Base-by-base conservation (phyloP, 2,797 vertebrate genomes). In the Heteromormyrus szaboi region DNA sequence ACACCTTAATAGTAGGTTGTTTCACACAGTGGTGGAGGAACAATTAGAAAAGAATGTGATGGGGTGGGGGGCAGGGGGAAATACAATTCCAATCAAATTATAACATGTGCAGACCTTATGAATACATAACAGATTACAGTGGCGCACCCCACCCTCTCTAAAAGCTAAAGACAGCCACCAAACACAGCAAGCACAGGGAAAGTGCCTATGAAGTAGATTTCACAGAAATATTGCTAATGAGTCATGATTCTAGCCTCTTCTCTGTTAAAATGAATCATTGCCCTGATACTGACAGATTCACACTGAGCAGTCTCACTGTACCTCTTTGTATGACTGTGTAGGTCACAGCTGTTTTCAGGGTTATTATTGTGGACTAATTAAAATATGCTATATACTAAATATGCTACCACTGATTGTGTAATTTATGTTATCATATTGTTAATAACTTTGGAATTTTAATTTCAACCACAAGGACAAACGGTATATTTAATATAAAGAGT, bases 1-100 rank as follows among this genome's bases (percentile, higher is more conserved):
- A 86, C 51, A 86, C 53, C 51, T 56, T 86, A 86, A 86, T 56
- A 41, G 85, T 14, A 29, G 81, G 81, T 8, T 85, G 81, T 51
- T 85, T 85, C 29, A 37, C 11, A 44, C 85, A 59, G 53, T 3
- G 53, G 33, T 86, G 29, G 2, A 86, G 51, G 12, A 19, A 59
- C 51, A 86, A 56, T 86, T 84, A 48, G 8, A 22, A 29, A 85
- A 48, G 81, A 85, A 85, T 85, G 81, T 48, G 11, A 85, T 85
- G 4, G 19, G 81, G 41, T 4, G 4, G 46, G 46, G 48, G 44
- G 44, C 8, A 0, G 46, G 19, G 41, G 3, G 17, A 22, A 22
- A 85, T 50, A 84, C 4, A n/a, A 85, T 51, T 85, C 12, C 81
- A 29, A 51, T 85, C 81, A 25, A 85, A 85, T 85, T 85, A 51